Conservation (phyloP, 2,113 vertebrate genomes). For the Vulpes vulpes region DNA sequence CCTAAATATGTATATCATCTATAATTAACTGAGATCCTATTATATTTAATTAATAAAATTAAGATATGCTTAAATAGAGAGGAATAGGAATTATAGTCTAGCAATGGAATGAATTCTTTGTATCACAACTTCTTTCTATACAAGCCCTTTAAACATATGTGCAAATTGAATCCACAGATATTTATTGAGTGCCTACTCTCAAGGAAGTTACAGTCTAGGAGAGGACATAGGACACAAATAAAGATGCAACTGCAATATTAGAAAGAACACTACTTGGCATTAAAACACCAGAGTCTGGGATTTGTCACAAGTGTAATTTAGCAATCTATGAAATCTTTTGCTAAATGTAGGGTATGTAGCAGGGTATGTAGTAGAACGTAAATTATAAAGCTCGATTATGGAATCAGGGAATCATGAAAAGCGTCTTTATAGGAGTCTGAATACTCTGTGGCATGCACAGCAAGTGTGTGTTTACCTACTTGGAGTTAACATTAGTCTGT, state of each 20-base stretch:
- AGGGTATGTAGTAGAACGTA: constrained; percentile 44
- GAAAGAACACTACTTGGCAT: background rate
- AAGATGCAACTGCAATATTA: background rate
- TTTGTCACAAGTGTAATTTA: constrained; percentile 66
- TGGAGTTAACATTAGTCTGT: constrained; percentile 24
- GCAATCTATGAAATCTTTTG: constrained; percentile 73
- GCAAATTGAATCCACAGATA: constrained; percentile 19
- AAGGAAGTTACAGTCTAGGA: constrained; percentile 1
- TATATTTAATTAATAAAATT: background rate
- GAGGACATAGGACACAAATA: background rate
- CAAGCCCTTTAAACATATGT: background rate
- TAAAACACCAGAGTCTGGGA: constrained; percentile 12
- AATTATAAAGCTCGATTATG: constrained; percentile 81
- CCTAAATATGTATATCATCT: background rate
- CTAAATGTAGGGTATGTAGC: constrained; percentile 21
- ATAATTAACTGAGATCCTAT: background rate
- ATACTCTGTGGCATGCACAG: constrained; percentile 53
- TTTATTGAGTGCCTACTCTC: constrained; percentile 6
- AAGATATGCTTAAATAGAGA: constrained; percentile 2
- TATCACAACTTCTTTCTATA: background rate
- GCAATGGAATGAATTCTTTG: constrained; percentile 11
- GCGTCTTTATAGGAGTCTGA: constrained; percentile 73
- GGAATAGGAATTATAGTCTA: constrained; percentile 2
- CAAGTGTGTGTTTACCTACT: constrained; percentile 48
- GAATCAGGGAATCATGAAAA: constrained; percentile 67